Evolutionary conservation across 2,797 vertebrate species (phyloP).

Genomic region (Lagorchestes hirsutus): DNA sequence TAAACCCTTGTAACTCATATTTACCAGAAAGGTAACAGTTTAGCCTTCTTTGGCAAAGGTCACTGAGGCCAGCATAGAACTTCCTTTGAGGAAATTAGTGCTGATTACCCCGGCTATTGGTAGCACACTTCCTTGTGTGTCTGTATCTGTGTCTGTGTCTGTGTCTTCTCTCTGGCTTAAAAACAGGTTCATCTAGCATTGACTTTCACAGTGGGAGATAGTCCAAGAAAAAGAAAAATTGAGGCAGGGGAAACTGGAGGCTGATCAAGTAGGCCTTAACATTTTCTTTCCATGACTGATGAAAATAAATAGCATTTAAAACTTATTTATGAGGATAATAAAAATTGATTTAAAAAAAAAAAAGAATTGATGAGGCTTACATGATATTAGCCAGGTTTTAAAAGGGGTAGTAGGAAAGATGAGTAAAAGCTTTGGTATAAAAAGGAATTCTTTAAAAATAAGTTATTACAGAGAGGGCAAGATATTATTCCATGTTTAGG

Average conservation of each 20-base stretch:
- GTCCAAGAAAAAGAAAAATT: background rate
- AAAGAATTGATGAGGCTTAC: background rate
- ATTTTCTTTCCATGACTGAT: background rate
- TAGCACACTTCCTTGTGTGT: background rate
- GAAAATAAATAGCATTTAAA: background rate
- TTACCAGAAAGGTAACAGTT: background rate
- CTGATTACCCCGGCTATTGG: background rate
- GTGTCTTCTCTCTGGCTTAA: background rate
- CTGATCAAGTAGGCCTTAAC: background rate
- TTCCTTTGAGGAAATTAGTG: background rate
- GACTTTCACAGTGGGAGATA: background rate
- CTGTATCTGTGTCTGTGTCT: too few relatives aligned
- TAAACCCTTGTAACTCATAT: background rate
- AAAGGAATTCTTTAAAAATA: background rate
- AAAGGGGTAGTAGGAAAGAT: background rate
- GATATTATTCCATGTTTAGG: background rate
- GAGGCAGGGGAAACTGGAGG: background rate
- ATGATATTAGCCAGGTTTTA: background rate
- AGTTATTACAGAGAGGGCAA: background rate
- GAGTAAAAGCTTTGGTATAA: background rate
- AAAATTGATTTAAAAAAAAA: background rate
- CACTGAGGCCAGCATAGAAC: background rate
- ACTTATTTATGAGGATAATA: background rate
- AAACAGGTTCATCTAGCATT: background rate
- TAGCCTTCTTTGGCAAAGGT: background rate